Evolutionary conservation across 2,113 vertebrate genomes (phyloP).

Genomic region (Lanius collurio): DNA sequence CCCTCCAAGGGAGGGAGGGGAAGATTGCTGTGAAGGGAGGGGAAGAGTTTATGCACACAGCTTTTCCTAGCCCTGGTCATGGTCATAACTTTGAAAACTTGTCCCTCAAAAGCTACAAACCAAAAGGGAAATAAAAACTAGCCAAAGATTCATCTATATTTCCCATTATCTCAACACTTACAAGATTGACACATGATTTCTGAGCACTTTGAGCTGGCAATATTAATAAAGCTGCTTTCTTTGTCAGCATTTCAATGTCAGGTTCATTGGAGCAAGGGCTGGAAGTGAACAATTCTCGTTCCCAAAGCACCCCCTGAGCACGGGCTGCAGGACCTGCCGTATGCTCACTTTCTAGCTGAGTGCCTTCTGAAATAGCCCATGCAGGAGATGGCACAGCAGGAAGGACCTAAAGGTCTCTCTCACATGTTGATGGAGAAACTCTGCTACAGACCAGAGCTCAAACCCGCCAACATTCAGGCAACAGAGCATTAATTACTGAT

Average conservation of each 20-base stretch:
- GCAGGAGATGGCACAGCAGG: background rate
- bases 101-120: background rate
- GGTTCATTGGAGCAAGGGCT: conserved; percentile 16
- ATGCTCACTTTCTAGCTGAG: conserved; percentile 1
- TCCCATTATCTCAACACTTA: background rate
- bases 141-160: background rate
- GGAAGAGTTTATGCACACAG: background rate
- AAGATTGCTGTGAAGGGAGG: background rate
- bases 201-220: background rate
- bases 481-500: conserved; percentile 5
- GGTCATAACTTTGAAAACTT: background rate
- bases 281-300: background rate
- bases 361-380: background rate
- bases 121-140: conserved; percentile 28
- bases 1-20: background rate
- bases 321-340: conserved; percentile 11
- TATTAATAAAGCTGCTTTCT: conserved; percentile 42
- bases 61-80: background rate
- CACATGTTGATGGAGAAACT: background rate
- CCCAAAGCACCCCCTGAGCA: background rate
- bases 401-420: background rate
- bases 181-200: background rate
- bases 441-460: background rate
- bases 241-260: conserved; percentile 40
- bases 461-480: background rate